Evolutionary conservation across 2,797 vertebrate species (phyloP).

Genomic region (Atherinosoma microstoma): DNA sequence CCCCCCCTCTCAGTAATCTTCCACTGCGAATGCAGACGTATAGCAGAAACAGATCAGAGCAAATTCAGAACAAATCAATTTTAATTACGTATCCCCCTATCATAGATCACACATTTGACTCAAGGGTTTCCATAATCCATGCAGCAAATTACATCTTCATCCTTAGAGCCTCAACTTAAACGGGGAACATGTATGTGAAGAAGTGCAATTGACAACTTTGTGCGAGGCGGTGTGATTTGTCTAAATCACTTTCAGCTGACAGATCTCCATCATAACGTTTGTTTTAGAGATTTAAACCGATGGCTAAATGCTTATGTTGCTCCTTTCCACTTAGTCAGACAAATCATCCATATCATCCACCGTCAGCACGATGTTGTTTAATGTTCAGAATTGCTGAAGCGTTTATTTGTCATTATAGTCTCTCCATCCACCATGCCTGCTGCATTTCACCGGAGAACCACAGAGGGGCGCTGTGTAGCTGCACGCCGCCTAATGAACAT

Average conservation of each 20-base stretch:
- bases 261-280: conserved; percentile 40
- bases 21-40: too few species aligned
- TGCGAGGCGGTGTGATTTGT: conserved; percentile 5
- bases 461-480: conserved; percentile 74
- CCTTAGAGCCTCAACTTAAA: not conserved
- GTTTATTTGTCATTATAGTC: not conserved
- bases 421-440: not conserved
- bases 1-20: not conserved
- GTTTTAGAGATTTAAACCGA: conserved; percentile 29
- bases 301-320: conserved; percentile 1
- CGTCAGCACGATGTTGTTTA: conserved; percentile 10
- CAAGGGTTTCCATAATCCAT: not conserved
- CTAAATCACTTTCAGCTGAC: conserved; percentile 30
- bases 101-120: not conserved
- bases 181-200: not conserved
- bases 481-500: conserved; percentile 7
- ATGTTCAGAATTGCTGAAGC: conserved; percentile 8
- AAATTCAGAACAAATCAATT: not conserved
- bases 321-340: conserved; percentile 17
- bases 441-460: conserved; percentile 56
- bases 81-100: not conserved
- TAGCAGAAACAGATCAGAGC: not conserved
- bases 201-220: not conserved
- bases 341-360: conserved; percentile 15
- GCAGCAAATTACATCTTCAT: not conserved